A percentile compares a stretch with the other conserved stretches of the same genome.
Conservation (phyloP, 1,140 invertebrate genomes). For the Aporrectodea caliginosa region DNA sequence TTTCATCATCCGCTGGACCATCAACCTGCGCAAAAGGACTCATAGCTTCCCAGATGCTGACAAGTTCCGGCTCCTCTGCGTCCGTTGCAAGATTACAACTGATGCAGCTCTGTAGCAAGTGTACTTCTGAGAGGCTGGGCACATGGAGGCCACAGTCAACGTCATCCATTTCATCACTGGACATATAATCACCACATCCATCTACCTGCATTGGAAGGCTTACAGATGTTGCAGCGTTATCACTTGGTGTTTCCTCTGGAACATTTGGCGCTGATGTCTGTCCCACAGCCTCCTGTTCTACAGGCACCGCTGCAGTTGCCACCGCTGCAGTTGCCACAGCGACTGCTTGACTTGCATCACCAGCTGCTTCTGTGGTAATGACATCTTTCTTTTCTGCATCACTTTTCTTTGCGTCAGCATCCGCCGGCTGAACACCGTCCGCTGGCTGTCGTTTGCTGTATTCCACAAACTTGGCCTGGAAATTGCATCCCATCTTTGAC, state of each 20-base stretch:
- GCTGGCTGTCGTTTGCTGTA: conserved; percentile 65
- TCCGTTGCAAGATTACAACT: background rate
- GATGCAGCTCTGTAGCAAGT: background rate
- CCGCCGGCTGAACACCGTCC: conserved; percentile 49
- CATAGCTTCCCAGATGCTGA: background rate
- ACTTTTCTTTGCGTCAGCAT: conserved; percentile 1
- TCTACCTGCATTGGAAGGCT: background rate
- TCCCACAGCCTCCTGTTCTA: background rate
- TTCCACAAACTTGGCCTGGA: conserved; percentile 55
- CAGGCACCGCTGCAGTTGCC: background rate
- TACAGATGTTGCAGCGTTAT: background rate
- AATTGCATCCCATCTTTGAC: conserved; percentile 37
- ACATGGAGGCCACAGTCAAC: background rate
- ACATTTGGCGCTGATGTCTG: conserved; percentile 36
- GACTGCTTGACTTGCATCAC: too few relatives aligned
- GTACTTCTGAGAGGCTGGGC: background rate
- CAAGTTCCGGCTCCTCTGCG: background rate
- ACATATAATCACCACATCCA: background rate
- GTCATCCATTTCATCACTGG: background rate
- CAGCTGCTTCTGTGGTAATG: background rate
- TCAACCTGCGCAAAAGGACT: conserved; percentile 18
- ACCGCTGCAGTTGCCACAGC: background rate
- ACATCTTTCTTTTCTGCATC: background rate
- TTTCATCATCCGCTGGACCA: conserved; percentile 23
- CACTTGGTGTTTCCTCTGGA: conserved; percentile 17